Evolutionary conservation across 2,113 vertebrate genomes (phyloP).

Genomic region (Microtus pennsylvanicus): DNA sequence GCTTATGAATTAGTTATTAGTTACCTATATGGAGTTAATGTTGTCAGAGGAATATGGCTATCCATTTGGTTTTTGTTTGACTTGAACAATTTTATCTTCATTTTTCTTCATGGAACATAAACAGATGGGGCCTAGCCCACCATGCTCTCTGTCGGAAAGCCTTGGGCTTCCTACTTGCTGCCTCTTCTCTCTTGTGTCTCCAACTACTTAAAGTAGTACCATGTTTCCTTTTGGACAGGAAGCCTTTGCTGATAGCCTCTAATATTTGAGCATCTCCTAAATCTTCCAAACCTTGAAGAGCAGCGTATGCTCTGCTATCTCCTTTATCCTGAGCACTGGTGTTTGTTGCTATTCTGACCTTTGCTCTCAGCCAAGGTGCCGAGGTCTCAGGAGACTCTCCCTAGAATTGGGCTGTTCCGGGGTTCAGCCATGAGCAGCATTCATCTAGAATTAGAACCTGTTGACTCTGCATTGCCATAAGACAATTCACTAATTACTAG

Average conservation of each 20-base stretch:
- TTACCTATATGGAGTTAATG: background rate
- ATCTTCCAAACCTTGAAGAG: background rate
- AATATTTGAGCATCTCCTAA: background rate
- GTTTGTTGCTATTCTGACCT: background rate
- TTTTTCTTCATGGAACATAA: background rate
- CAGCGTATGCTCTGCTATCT: background rate
- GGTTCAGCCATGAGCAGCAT: background rate
- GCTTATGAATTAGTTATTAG: background rate
- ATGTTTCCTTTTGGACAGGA: background rate
- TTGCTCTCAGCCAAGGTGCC: background rate
- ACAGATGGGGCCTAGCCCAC: fast-evolving
- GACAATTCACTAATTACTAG: background rate
- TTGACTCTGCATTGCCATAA: constrained; percentile 30
- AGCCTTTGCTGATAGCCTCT: background rate
- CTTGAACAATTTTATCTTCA: background rate
- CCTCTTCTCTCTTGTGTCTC: background rate
- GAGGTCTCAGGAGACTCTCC: background rate
- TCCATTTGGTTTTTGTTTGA: background rate
- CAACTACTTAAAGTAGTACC: fast-evolving
- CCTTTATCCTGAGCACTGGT: background rate
- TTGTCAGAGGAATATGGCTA: background rate
- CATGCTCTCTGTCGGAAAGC: background rate
- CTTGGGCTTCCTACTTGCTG: background rate
- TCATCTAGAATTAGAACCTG: background rate
- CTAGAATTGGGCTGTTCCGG: no score